Evolutionary conservation across 30 jellyfish, hydroid and myxozoan species (phyloP).

Genomic region (Sanderia malayensis): DNA sequence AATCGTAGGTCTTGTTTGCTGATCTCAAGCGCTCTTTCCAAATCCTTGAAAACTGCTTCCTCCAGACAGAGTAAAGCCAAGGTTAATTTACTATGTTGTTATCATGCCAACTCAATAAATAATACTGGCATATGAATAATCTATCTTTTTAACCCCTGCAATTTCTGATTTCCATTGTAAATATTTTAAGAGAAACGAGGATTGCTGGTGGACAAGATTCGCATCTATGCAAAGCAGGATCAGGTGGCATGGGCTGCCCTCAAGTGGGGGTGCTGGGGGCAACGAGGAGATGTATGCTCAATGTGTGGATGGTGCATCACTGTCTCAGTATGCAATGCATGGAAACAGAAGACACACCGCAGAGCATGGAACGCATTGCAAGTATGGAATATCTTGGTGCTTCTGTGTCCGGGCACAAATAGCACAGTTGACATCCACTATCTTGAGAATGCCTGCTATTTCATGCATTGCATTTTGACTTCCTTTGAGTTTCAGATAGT

Average conservation of each 20-base stretch:
- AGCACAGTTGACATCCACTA: too few relatives aligned
- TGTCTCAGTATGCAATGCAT: slow-evolving; percentile 35
- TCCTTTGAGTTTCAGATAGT: too few relatives aligned
- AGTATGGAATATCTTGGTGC: too few relatives aligned
- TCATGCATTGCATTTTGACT: too few relatives aligned
- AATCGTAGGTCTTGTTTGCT: background rate
- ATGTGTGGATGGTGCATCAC: slow-evolving; percentile 68
- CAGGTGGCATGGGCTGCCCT: slow-evolving; percentile 96
- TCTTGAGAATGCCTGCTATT: too few relatives aligned
- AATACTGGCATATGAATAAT: background rate
- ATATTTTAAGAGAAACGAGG: slow-evolving; percentile 13
- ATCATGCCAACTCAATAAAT: too few relatives aligned
- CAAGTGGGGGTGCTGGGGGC: slow-evolving; percentile 88
- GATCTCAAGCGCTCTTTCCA: background rate
- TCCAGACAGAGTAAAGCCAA: background rate
- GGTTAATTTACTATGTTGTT: too few relatives aligned
- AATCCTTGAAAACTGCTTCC: background rate
- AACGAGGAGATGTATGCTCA: slow-evolving; percentile 62
- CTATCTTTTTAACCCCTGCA: background rate
- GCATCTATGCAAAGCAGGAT: slow-evolving; percentile 87
- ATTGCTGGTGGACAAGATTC: slow-evolving; percentile 55
- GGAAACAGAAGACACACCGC: slow-evolving; percentile 69
- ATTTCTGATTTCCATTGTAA: too few relatives aligned
- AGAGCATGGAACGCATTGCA: slow-evolving; percentile 77
- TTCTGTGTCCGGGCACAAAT: too few relatives aligned